These are phyloP conservation scores for Cygnus atratus DNA, from an alignment of 2,113 vertebrate genomes.

Conservation along the genomic window DNA sequence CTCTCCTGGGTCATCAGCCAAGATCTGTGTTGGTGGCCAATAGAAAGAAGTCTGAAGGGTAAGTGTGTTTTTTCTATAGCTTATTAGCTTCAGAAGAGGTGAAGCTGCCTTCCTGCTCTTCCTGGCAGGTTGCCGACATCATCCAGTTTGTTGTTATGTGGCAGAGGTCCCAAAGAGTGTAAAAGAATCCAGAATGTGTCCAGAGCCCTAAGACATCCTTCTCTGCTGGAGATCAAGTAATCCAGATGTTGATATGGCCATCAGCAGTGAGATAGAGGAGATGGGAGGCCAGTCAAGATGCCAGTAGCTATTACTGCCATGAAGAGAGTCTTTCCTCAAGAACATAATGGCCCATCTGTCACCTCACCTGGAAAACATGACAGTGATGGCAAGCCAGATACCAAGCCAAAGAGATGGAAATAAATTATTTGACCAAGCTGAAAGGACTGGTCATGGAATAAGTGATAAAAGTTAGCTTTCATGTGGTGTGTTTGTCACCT, in stretches of 20 bases:
- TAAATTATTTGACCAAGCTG: background rate
- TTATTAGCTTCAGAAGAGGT: background rate
- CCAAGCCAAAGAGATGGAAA: background rate
- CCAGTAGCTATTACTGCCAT: background rate
- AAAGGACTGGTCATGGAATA: background rate
- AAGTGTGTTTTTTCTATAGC: fast-evolving
- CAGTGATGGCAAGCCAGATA: background rate
- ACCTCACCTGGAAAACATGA: background rate
- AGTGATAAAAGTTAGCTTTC: background rate
- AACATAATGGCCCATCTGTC: background rate
- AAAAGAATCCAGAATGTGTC: background rate
- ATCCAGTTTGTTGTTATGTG: background rate
- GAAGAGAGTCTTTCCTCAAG: background rate
- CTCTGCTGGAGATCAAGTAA: background rate
- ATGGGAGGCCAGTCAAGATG: background rate
- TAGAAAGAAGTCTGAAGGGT: background rate
- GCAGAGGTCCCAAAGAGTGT: background rate
- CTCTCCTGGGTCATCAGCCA: background rate
- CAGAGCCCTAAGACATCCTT: background rate
- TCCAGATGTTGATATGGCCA: background rate
- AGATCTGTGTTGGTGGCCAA: background rate
- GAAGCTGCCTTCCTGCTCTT: background rate
- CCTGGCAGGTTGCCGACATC: background rate
- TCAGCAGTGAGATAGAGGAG: background rate
- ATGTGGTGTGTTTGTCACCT: background rate